Evolutionary conservation across 2,113 vertebrate genomes (phyloP).

Genomic region (Heliornis fulica): DNA sequence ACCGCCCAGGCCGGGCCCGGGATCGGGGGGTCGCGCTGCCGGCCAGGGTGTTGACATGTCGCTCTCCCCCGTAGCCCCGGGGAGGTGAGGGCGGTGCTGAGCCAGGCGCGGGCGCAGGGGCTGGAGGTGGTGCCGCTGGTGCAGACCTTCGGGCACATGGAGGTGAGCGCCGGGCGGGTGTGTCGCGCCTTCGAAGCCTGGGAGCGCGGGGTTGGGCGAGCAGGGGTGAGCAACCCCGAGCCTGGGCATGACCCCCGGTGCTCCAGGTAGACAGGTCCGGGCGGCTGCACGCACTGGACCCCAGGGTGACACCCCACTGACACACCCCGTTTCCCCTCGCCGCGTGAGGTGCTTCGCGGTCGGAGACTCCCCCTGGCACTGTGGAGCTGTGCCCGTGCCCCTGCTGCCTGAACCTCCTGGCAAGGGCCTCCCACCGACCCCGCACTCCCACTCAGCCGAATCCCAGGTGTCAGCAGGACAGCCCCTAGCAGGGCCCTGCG

Average conservation of each 20-base stretch:
- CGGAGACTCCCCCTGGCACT: fast-evolving
- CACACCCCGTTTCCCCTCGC: fast-evolving
- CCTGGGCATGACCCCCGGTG: too few relatives aligned
- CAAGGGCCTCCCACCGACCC: background rate
- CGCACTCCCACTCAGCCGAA: background rate
- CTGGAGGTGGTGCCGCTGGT: constrained; percentile 91
- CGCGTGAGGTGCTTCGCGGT: fast-evolving
- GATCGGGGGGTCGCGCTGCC: background rate
- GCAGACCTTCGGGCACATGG: constrained; percentile 96
- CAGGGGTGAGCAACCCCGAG: background rate
- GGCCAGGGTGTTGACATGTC: background rate
- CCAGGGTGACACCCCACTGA: fast-evolving
- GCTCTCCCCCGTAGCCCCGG: constrained; percentile 68
- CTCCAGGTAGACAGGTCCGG: background rate
- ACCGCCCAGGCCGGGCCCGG: background rate
- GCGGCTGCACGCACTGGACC: fast-evolving
- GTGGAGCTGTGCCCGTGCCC: fast-evolving
- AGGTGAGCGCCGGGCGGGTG: constrained; percentile 77
- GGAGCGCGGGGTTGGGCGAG: background rate
- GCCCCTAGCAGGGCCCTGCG: background rate
- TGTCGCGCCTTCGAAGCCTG: background rate
- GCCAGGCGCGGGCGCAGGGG: constrained; percentile 71
- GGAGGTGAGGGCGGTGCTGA: constrained; percentile 81
- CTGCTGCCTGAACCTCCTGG: background rate
- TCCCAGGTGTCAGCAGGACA: background rate